These are phyloP conservation scores for Cynaeus angustus DNA, from an alignment of 2,888 invertebrate species.

Conservation along the genomic window DNA sequence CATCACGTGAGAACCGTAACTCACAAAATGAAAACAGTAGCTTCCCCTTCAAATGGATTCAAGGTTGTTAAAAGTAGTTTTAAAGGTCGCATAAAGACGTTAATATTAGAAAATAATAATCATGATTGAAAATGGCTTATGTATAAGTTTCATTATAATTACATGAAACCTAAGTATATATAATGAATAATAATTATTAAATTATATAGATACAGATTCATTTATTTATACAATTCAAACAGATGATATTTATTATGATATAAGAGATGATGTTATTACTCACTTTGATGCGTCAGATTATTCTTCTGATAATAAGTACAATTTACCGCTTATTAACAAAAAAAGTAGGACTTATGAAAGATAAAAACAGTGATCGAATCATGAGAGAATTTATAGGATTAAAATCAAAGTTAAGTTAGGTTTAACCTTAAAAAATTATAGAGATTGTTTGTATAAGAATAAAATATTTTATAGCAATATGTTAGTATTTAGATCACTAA, in stretches of 20 bases:
- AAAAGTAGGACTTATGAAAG: conserved; percentile 37
- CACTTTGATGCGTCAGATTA: neutral
- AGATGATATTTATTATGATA: conserved; percentile 27
- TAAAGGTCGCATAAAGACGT: conserved; percentile 13
- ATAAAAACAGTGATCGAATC: conserved; percentile 23
- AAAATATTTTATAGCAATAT: conserved; percentile 45
- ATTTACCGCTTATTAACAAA: neutral
- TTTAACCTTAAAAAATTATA: conserved; percentile 8
- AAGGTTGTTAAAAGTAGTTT: conserved; percentile 22
- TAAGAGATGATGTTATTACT: conserved; percentile 6
- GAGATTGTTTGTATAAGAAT: conserved; percentile 10
- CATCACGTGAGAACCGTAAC: no score
- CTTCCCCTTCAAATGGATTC: no score
- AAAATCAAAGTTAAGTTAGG: conserved; percentile 30
- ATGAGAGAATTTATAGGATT: conserved; percentile 41
- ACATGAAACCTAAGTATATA: conserved; percentile 1
- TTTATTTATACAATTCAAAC: conserved; percentile 21
- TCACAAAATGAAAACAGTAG: no score
- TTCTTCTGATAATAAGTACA: neutral
- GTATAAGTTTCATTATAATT: conserved; percentile 10
- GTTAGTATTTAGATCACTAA: conserved; percentile 36
- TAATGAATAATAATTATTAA: neutral
- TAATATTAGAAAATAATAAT: conserved; percentile 13
- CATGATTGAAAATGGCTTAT: neutral
- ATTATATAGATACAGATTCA: conserved; percentile 26